Percentiles rank a stretch among this genome's conserved stretches.
These are phyloP conservation scores for Okapia johnstoni DNA, from an alignment of 2,113 vertebrate species.

Conservation along the genomic window DNA sequence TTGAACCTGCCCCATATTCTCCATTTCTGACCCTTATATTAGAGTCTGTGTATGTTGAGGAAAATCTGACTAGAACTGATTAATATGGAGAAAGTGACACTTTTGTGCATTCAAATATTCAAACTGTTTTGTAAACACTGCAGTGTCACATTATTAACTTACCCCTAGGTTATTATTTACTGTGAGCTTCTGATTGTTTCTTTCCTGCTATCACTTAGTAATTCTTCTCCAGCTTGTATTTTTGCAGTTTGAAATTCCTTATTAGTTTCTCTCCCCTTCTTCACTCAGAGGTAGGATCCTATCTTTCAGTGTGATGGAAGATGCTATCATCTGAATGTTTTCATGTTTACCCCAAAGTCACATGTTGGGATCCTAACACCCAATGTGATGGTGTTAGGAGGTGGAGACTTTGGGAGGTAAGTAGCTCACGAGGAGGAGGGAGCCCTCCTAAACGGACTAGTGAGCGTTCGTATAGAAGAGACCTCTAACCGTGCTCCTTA, in stretches of 20 bases:
- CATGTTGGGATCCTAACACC: not conserved
- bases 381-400: not conserved
- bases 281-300: not conserved
- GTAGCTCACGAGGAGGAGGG: not conserved
- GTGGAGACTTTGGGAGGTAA: not conserved
- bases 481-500: not conserved
- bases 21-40: not conserved
- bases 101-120: not conserved
- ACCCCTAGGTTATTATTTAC: not conserved
- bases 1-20: not conserved
- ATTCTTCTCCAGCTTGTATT: not conserved
- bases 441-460: not conserved
- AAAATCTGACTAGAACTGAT: not conserved
- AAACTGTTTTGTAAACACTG: conserved; percentile 24
- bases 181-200: not conserved
- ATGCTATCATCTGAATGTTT: not conserved
- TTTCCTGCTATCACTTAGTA: not conserved
- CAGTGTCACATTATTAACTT: not conserved
- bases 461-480: not conserved
- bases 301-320: not conserved
- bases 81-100: not conserved
- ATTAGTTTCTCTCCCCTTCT: not conserved
- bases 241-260: not conserved
- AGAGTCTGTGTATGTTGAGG: not conserved
- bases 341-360: not conserved